Evolutionary conservation across 2,888 invertebrate genomes (phyloP).

Genomic region (Tiliacea aurago): DNA sequence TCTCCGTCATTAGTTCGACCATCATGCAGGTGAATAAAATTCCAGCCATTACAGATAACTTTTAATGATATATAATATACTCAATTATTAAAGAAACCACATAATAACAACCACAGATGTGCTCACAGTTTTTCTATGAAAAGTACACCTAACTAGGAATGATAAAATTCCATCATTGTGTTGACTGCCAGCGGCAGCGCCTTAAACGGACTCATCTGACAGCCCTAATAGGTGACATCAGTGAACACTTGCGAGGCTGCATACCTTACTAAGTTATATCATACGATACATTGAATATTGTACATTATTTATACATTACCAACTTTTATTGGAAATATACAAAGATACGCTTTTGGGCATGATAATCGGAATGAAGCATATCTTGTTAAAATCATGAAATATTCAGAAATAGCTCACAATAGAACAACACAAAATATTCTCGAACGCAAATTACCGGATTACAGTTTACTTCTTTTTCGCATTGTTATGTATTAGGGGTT

Average conservation of each 20-base stretch:
- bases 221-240: constrained; percentile 68
- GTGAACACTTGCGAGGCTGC: constrained; percentile 44
- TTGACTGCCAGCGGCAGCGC: constrained; percentile 29
- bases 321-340: constrained; percentile 34
- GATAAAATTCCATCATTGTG: constrained; percentile 50
- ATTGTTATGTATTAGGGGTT: not conserved
- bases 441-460: not conserved
- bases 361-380: not conserved
- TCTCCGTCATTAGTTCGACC: not conserved
- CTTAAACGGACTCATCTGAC: constrained; percentile 62
- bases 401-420: constrained; percentile 3
- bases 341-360: constrained; percentile 34
- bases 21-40: constrained; percentile 11
- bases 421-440: not conserved
- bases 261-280: constrained; percentile 45
- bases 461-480: constrained; percentile 4
- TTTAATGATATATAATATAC: constrained; percentile 19
- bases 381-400: not conserved
- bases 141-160: constrained; percentile 44
- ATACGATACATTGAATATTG: constrained; percentile 34
- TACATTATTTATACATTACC: constrained; percentile 14
- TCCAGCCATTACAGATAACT: constrained; percentile 3
- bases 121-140: constrained; percentile 50
- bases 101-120: constrained; percentile 33
- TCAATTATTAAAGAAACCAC: constrained; percentile 18